These are phyloP conservation scores for Neocrepidodera transversa DNA, from an alignment of 2,888 invertebrate species.

Conservation along the genomic window DNA sequence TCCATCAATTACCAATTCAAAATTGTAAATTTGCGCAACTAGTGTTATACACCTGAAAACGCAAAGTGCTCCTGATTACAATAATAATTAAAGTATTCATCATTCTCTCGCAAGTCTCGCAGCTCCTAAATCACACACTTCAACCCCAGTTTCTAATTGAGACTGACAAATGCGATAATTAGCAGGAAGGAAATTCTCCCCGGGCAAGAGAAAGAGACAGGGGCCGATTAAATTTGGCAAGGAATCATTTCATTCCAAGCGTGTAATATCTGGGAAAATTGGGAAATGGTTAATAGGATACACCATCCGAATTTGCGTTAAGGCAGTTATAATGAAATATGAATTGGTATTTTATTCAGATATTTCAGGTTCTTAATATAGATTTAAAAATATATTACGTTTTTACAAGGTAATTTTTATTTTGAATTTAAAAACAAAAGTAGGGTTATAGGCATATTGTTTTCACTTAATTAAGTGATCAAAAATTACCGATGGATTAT, in stretches of 20 bases:
- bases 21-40: too few species aligned
- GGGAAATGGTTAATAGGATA: background rate
- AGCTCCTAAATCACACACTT: slow-evolving; percentile 29
- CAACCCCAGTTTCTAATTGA: slow-evolving; percentile 41
- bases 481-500: too few species aligned
- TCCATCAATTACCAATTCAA: too few species aligned
- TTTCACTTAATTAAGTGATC: too few species aligned
- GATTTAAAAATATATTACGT: too few species aligned
- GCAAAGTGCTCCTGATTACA: slow-evolving; percentile 5
- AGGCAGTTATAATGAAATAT: too few species aligned
- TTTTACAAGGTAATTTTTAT: too few species aligned
- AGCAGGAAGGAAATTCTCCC: slow-evolving; percentile 44
- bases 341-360: too few species aligned
- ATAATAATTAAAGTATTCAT: slow-evolving; percentile 27
- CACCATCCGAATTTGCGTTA: background rate
- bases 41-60: background rate
- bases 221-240: slow-evolving; percentile 29
- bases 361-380: too few species aligned
- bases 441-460: too few species aligned
- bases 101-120: slow-evolving; percentile 20
- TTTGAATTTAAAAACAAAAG: too few species aligned
- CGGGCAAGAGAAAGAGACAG: slow-evolving; percentile 21
- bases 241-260: slow-evolving; percentile 13
- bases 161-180: slow-evolving; percentile 50
- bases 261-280: slow-evolving; percentile 14